Percentiles rank a stretch among this genome's conserved stretches.
phyloP scores from a whole-genome alignment of 2,113 vertebrate genomes.

The Ascaphus truei region DNA sequence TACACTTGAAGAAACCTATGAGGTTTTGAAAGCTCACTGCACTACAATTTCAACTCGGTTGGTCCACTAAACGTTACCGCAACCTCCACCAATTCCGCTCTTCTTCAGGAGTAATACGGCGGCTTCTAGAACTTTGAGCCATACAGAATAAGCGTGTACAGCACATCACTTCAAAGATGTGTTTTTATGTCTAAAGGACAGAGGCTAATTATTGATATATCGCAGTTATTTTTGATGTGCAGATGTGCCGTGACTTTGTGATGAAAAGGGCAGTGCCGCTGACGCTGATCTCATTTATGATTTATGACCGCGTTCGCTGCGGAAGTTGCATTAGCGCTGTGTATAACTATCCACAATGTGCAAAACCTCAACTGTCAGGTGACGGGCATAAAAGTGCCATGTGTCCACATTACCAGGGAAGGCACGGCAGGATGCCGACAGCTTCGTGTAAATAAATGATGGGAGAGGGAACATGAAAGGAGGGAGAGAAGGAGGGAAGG shows the following conservation, averaged over 20 bases:
- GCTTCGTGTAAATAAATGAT: constrained; percentile 15
- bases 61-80: too few species aligned
- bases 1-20: too few species aligned
- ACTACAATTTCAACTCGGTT: too few species aligned
- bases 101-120: too few species aligned
- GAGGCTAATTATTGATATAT: neutral
- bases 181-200: constrained; percentile 3
- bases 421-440: constrained; percentile 21
- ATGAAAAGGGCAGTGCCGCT: neutral
- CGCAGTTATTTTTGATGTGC: neutral
- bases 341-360: constrained; percentile 11
- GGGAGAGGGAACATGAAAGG: constrained; percentile 17
- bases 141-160: too few species aligned
- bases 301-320: constrained; percentile 15
- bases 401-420: constrained; percentile 13
- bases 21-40: too few species aligned
- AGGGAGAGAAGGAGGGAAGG: neutral
- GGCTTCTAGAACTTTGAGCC: too few species aligned
- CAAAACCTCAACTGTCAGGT: constrained; percentile 12
- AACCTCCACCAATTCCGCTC: too few species aligned
- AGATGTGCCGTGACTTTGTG: neutral
- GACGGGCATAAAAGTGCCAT: constrained; percentile 6
- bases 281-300: constrained; percentile 19
- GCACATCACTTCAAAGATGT: neutral
- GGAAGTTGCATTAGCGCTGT: constrained; percentile 11